These are phyloP conservation scores for Phoenicopterus ruber DNA, from an alignment of 2,113 vertebrate genomes.

Conservation along the genomic window DNA sequence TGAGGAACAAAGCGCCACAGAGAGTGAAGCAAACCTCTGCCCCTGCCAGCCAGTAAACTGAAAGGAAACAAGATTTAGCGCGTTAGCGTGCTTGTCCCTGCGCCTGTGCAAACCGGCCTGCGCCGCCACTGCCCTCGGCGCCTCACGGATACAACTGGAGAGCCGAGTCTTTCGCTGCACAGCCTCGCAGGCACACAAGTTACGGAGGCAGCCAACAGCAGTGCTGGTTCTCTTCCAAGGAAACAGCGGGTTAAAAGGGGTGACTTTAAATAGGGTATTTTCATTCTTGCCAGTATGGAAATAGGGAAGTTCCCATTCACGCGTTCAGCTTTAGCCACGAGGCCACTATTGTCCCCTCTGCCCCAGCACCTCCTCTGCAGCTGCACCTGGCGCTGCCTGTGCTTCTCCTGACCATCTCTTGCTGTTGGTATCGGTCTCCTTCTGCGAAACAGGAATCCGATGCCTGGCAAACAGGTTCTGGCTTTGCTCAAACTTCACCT, in stretches of 20 bases:
- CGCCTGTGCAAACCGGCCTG: accelerated
- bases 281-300: not conserved
- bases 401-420: not conserved
- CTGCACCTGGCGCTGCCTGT: not conserved
- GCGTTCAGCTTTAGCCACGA: not conserved
- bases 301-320: accelerated
- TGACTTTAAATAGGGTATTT: not conserved
- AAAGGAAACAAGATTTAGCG: not conserved
- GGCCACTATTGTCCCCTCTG: not conserved
- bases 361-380: no score
- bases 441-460: accelerated
- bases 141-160: accelerated
- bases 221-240: not conserved
- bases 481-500: not conserved
- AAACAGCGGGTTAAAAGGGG: not conserved
- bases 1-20: conserved; percentile 79
- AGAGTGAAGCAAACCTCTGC: conserved; percentile 82
- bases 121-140: accelerated
- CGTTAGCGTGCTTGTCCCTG: not conserved
- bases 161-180: accelerated
- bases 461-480: not conserved
- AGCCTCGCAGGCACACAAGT: not conserved
- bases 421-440: accelerated
- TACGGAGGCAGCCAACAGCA: no score
- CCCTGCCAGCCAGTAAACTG: conserved; percentile 95